Percentiles rank a stretch among this genome's conserved stretches.
phyloP scores from a whole-genome alignment of 2,888 invertebrate species.

The Hemaris fuciformis region DNA sequence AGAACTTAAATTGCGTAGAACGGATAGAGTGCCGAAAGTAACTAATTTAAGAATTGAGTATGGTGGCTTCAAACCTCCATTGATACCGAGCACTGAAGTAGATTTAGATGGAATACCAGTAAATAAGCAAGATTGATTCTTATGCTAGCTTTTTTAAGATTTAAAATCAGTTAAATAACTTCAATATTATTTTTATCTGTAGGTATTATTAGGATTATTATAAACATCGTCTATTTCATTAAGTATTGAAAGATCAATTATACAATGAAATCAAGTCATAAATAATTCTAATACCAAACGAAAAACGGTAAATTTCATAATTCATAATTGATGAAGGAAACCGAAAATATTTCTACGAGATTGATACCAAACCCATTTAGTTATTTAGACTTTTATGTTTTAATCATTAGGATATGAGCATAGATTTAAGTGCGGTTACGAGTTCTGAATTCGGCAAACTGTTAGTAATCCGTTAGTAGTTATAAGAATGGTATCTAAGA shows the following conservation, averaged over 20 bases:
- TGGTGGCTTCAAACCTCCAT: slow-evolving; percentile 90
- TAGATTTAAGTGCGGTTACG: no score
- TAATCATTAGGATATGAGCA: not conserved
- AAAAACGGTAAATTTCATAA: no score
- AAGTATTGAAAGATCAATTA: no score
- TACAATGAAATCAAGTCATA: no score
- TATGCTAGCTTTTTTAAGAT: not conserved
- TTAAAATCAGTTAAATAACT: not conserved
- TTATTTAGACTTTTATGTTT: not conserved
- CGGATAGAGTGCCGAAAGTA: slow-evolving; percentile 79
- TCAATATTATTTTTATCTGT: no score
- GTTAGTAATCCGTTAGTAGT: no score
- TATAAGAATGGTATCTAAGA: no score
- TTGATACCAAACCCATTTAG: not conserved
- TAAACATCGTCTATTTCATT: not conserved
- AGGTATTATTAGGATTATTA: not conserved
- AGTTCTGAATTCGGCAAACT: no score
- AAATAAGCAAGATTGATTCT: slow-evolving; percentile 40
- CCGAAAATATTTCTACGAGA: not conserved
- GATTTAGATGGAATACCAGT: slow-evolving; percentile 87
- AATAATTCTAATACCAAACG: not conserved
- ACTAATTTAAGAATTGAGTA: slow-evolving; percentile 86
- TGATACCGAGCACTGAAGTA: slow-evolving; percentile 90
- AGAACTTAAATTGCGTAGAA: slow-evolving; percentile 73
- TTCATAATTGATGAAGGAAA: no score